phyloP scores from a whole-genome alignment of 2,797 vertebrate species.

The Acipenser ruthenus region DNA sequence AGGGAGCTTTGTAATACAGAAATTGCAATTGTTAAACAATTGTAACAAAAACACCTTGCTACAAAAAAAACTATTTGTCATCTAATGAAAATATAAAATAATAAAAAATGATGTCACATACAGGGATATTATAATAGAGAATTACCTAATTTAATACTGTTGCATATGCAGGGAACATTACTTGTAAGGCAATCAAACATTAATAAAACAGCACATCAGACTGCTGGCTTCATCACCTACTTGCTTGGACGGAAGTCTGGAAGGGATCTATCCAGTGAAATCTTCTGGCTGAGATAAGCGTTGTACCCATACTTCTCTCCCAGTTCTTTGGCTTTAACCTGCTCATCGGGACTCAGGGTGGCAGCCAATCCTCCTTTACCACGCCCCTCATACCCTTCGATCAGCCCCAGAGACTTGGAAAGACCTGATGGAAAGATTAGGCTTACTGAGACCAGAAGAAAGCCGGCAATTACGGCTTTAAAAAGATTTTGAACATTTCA shows the following conservation, averaged over 20 bases:
- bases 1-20: too few species aligned
- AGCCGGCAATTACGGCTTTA: not conserved
- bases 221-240: slow-evolving; percentile 53
- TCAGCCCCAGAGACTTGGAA: slow-evolving; percentile 90
- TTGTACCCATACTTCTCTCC: slow-evolving; percentile 96
- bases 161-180: too few species aligned
- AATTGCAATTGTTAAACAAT: too few species aligned
- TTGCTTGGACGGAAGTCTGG: slow-evolving; percentile 89
- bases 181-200: too few species aligned
- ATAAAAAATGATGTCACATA: too few species aligned
- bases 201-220: too few species aligned
- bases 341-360: slow-evolving; percentile 76
- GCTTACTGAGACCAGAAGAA: not conserved
- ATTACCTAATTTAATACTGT: too few species aligned
- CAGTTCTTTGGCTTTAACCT: slow-evolving; percentile 76
- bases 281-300: slow-evolving; percentile 90
- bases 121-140: too few species aligned
- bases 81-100: too few species aligned
- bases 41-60: slow-evolving; percentile 10
- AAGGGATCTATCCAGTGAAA: slow-evolving; percentile 89
- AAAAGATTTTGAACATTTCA: not conserved
- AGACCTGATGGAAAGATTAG: slow-evolving; percentile 58
- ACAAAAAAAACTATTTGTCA: slow-evolving; percentile 2
- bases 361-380: slow-evolving; percentile 80
- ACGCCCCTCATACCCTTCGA: slow-evolving; percentile 87